Percentiles rank a stretch among this genome's conserved stretches.
These are phyloP conservation scores for Babylonia areolata DNA, from an alignment of 1,140 invertebrate species.

Conservation along the genomic window DNA sequence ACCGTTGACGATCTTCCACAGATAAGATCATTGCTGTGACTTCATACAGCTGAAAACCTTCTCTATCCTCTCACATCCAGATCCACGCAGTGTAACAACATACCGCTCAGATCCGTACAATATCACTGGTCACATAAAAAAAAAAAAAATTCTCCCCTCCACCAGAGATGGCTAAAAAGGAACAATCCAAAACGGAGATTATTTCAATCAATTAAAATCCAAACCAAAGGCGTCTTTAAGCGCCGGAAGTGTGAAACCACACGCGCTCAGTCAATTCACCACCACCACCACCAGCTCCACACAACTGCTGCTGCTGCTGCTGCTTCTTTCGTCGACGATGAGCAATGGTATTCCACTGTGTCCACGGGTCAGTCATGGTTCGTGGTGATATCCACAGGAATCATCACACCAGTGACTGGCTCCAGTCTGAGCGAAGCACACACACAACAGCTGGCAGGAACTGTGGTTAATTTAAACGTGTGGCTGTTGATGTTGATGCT, in stretches of 20 bases:
- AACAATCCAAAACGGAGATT: not conserved
- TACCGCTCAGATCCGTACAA: too few relatives aligned
- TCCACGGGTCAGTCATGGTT: not conserved
- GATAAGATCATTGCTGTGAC: too few relatives aligned
- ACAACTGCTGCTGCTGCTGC: not conserved
- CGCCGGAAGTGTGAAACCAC: not conserved
- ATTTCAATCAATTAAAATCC: not conserved
- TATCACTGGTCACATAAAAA: not conserved
- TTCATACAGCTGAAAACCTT: too few relatives aligned
- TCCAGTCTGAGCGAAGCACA: not conserved
- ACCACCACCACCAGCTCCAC: not conserved
- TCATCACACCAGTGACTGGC: not conserved
- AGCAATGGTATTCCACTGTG: not conserved
- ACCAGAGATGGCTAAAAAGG: not conserved
- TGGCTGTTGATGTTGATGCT: not conserved
- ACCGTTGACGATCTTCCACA: too few relatives aligned
- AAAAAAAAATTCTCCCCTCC: not conserved
- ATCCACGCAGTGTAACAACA: too few relatives aligned
- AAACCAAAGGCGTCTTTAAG: slow-evolving; percentile 1
- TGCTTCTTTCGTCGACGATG: not conserved
- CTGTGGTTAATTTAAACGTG: not conserved
- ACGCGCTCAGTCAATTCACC: not conserved
- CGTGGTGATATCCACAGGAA: not conserved
- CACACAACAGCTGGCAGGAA: not conserved
- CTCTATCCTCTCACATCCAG: too few relatives aligned